Conservation (phyloP, 1,140 invertebrate genomes). For the Saccostrea echinata region DNA sequence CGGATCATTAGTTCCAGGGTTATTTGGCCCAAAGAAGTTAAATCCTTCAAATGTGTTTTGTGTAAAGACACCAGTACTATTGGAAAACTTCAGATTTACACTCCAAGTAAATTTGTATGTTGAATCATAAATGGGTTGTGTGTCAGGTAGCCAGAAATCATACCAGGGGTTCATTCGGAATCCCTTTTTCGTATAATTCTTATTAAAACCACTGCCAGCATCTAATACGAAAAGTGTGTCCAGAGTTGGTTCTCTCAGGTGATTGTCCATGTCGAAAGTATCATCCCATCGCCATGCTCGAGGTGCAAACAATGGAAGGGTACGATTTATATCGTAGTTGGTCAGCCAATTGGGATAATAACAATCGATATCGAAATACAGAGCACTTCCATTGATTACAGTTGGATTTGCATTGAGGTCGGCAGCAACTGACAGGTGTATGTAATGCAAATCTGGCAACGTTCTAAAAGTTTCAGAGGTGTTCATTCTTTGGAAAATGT, state of each 20-base stretch:
- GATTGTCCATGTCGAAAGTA: conserved; percentile 76
- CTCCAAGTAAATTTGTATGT: conserved; percentile 65
- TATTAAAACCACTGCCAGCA: conserved; percentile 81
- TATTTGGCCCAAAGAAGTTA: conserved; percentile 76
- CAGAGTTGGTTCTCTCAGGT: conserved; percentile 76
- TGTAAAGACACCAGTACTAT: conserved; percentile 87
- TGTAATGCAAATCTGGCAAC: conserved; percentile 98
- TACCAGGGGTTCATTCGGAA: conserved; percentile 77
- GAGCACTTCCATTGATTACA: conserved; percentile 93
- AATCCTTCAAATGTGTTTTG: conserved; percentile 62
- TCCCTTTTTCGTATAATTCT: conserved; percentile 84
- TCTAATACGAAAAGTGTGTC: conserved; percentile 72
- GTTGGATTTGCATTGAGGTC: conserved; percentile 94
- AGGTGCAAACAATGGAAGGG: conserved; percentile 95
- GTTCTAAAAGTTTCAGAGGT: conserved; percentile 83
- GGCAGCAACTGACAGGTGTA: conserved; percentile 95
- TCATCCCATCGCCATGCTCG: conserved; percentile 85
- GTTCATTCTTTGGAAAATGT: conserved; percentile 88
- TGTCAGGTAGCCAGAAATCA: conserved; percentile 66
- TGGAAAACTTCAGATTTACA: conserved; percentile 89
- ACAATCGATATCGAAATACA: conserved; percentile 96
- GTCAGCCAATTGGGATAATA: conserved; percentile 87
- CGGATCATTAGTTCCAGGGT: conserved; percentile 66
- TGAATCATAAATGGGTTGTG: background rate
- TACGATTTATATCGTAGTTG: conserved; percentile 97